Evolutionary conservation across 2,888 invertebrate genomes (phyloP).

Genomic region (Asteroscopus sphinx): DNA sequence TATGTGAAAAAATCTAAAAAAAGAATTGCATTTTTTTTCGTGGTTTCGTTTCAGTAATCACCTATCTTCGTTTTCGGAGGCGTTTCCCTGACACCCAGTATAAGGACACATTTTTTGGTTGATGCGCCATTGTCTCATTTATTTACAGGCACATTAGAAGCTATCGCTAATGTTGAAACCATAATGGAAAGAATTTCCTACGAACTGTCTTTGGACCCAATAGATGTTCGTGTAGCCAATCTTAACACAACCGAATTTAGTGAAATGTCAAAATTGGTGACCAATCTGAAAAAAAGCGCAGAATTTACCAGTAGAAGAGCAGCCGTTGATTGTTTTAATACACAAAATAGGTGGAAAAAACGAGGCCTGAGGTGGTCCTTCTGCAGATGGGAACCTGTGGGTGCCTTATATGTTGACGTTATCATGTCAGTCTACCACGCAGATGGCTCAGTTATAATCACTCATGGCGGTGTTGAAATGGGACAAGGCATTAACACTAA

Average conservation of each 20-base stretch:
- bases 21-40: too few species aligned
- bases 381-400: slow-evolving; percentile 90
- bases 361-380: slow-evolving; percentile 90
- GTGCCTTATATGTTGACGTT: slow-evolving; percentile 74
- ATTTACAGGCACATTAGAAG: slow-evolving; percentile 85
- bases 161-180: slow-evolving; percentile 41
- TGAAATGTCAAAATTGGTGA: slow-evolving; percentile 80
- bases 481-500: slow-evolving; percentile 95
- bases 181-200: slow-evolving; percentile 91
- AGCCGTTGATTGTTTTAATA: slow-evolving; percentile 88
- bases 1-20: too few species aligned
- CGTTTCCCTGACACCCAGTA: too few species aligned
- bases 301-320: slow-evolving; percentile 85
- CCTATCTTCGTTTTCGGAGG: too few species aligned
- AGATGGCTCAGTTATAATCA: slow-evolving; percentile 92
- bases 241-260: slow-evolving; percentile 66
- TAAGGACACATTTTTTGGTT: too few species aligned
- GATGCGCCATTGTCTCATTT: background rate
- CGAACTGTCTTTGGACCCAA: slow-evolving; percentile 87
- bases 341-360: slow-evolving; percentile 93
- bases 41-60: too few species aligned
- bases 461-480: slow-evolving; percentile 93
- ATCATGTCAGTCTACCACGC: slow-evolving; percentile 65
- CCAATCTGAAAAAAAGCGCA: slow-evolving; percentile 83
- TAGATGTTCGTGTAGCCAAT: slow-evolving; percentile 88